These are phyloP conservation scores for Sialis lutaria DNA, from an alignment of 2,888 invertebrate species.

Conservation along the genomic window DNA sequence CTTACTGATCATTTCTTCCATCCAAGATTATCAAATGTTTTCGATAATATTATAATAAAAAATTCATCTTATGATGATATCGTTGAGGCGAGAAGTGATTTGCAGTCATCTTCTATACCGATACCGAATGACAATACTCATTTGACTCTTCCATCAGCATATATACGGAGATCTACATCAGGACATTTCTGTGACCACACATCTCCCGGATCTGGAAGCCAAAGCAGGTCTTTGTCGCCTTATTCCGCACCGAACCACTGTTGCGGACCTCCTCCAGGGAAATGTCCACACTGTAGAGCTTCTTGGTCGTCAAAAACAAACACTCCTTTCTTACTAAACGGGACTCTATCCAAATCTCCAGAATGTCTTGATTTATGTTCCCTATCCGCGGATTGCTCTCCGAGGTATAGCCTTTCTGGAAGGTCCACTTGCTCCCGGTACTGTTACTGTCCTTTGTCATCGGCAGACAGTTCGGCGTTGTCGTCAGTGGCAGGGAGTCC, in stretches of 20 bases:
- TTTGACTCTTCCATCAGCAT: background rate
- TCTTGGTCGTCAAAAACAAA: background rate
- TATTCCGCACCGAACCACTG: slow-evolving; percentile 2
- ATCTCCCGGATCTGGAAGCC: slow-evolving; percentile 1
- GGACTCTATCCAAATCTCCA: background rate
- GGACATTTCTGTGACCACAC: background rate
- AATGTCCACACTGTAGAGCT: slow-evolving; percentile 1
- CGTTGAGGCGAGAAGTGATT: background rate
- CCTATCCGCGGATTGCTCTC: background rate
- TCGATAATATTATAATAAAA: background rate
- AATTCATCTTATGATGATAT: background rate
- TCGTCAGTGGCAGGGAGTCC: slow-evolving; percentile 8
- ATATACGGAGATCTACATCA: background rate
- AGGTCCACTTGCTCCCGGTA: background rate
- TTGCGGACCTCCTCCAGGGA: background rate
- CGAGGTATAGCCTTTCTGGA: background rate
- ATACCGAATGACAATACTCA: background rate
- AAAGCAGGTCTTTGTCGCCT: slow-evolving; percentile 1
- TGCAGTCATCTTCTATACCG: background rate
- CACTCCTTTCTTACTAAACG: background rate
- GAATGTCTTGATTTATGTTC: background rate
- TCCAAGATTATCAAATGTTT: background rate
- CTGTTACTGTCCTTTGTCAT: slow-evolving; percentile 2
- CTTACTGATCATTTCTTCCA: background rate
- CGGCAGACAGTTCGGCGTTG: slow-evolving; percentile 6